Percentiles rank a stretch among this genome's conserved stretches.
Conservation (phyloP, 2,797 vertebrate genomes). For the Acanthis flammea region DNA sequence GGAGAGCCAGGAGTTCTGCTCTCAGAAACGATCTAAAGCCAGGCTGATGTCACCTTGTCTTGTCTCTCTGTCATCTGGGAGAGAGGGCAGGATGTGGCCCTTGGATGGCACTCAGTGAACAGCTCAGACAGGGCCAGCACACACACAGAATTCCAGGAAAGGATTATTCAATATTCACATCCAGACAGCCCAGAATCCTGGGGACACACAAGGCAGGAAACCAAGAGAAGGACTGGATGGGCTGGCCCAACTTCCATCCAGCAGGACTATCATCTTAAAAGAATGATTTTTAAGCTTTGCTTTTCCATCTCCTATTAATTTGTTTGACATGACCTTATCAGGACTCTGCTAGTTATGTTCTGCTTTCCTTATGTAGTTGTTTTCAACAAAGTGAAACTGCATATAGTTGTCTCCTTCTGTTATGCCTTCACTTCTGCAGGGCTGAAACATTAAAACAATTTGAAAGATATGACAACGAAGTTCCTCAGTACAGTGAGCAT, state of each 20-base stretch:
- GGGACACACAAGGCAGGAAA: not conserved
- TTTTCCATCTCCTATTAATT: constrained; percentile 18
- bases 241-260: constrained; percentile 21
- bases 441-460: constrained; percentile 54
- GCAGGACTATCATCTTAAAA: constrained; percentile 16
- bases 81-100: not conserved
- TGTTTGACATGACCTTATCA: constrained; percentile 59
- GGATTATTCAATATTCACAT: not conserved
- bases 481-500: constrained; percentile 62
- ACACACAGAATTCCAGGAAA: not conserved
- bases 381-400: constrained; percentile 52
- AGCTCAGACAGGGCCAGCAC: not conserved
- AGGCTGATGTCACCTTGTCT: not conserved
- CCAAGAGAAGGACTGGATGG: not conserved
- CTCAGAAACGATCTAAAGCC: not conserved
- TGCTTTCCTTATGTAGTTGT: constrained; percentile 49
- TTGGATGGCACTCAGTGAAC: not conserved
- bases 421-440: constrained; percentile 37
- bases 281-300: not conserved
- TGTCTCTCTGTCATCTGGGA: not conserved
- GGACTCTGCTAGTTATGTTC: constrained; percentile 45
- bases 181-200: not conserved
- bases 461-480: constrained; percentile 65
- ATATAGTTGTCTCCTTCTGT: constrained; percentile 65
- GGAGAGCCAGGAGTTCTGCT: not conserved